Evolutionary conservation across 2,888 invertebrate genomes (phyloP), one percentile per base, ranked within the genome.

Genomic region (Metallyticus violacea): DNA sequence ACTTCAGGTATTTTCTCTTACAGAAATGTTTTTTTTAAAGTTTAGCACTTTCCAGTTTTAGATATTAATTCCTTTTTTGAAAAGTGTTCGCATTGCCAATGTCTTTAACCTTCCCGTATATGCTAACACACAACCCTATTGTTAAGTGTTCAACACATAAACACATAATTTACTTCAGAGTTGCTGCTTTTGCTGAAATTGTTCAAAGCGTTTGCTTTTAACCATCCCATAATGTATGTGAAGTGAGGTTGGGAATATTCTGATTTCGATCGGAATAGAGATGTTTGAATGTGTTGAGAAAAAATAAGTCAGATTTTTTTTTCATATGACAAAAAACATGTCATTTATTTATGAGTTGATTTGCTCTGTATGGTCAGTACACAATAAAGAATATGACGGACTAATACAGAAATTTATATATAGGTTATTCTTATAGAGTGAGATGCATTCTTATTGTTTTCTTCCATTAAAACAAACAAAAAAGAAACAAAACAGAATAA

Each of bases 291-390:
- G 22, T 62, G 40, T 62, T 15, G 7, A 30, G n/a, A 62, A 79
- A 27, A 85, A 62, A 82, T 26, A 82, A 82, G 22, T 82, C 82
- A 86, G 6, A 9, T 22, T 82, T 62, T 78, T 25, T 15, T 86
- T 86, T 84, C 84, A 86, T 86, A 85, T 79, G 86, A 86, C 85
- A 86, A 86, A 86, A 83, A 86, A 77, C 80, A 80, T 86, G 86
- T 81, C 86, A 80, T 77, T 86, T 85, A 86, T 85, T 86, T 85
- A 84, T 84, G 84, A 78, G 29, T 62, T 83, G 86, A 40, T 40
- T 85, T 85, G 77, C 30, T 86, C 77, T 81, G 85, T 80, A 81
- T 80, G 26, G 86, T 84, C 86, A 85, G 84, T 84, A 86, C 85
- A 86, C 86, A 86, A 85, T 26, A 81, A 81, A 80, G 77, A 84